Evolutionary conservation across 2,113 vertebrate species (phyloP), one percentile per base, ranked within the genome.

Genomic region (Hemichromis elongatus): DNA sequence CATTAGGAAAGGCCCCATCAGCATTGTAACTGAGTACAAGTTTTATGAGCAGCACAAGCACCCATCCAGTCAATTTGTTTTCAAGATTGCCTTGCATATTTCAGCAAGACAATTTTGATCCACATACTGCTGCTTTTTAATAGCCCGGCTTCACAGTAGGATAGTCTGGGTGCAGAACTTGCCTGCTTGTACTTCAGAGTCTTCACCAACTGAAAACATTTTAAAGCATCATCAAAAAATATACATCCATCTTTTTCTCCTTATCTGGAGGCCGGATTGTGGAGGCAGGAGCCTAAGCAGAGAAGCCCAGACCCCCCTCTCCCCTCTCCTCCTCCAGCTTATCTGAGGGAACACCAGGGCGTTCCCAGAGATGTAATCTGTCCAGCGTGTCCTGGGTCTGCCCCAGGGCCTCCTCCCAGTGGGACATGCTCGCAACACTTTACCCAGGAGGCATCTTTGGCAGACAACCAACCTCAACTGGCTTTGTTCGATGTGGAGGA

Each of bases 121-220:
- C 59, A 63, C 18, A 63, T 12, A 12, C 59, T 63, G 59, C 59
- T 35, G 59, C 30, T 63, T 63, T 63, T 35, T 30, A 35, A 35
- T 35, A n/a, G 18, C 30, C 12, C 9, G 0, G 18, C 30, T 0
- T 63, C 12, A 63, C 35, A 35, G 59, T 1, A 1, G 30, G 30
- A 35, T 9, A 63, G 30, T 63, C 59, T 63, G 59, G 59, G 30
- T 35, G 59, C 59, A 35, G 30, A 63, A 63, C 59, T 63, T 6
- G 0, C 9, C 59, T 63, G 57, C 9, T 30, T 63, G 57, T 9
- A 11, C 18, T 61, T 61, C 57, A 61, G 57, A 35, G 35, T 30
- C n/a, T 61, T 61, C 30, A 35, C 9, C 30, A 61, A 61, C 10
- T 35, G 59, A 35, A 63, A 63, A 35, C 3, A 63, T 63, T 63